Conservation (phyloP, 2,113 vertebrate genomes). For the Corvus cornix region DNA sequence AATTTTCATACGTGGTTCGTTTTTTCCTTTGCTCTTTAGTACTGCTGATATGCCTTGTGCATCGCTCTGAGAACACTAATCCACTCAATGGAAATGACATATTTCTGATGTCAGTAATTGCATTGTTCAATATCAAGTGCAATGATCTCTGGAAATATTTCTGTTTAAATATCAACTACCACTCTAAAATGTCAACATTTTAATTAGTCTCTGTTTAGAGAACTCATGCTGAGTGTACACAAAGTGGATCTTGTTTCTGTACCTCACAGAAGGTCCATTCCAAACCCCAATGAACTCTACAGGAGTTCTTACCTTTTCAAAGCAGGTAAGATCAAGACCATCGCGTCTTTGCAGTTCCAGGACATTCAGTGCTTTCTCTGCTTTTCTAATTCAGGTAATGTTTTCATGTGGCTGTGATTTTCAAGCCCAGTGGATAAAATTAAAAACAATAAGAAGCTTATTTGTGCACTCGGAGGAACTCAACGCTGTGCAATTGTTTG, state of each 20-base stretch:
- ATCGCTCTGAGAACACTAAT: not conserved
- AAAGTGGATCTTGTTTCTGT: not conserved
- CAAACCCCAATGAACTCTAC: not conserved
- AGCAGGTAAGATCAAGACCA: not conserved
- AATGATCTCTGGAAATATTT: slow-evolving; percentile 12
- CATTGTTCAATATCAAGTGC: not conserved
- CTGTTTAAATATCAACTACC: not conserved
- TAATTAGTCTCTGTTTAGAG: not conserved
- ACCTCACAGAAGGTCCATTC: not conserved
- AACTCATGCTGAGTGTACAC: not conserved
- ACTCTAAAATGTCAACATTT: slow-evolving; percentile 1
- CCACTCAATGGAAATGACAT: not conserved
- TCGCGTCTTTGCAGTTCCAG: not conserved
- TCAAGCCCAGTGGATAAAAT: not conserved
- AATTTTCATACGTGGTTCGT: fast-evolving
- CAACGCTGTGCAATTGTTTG: not conserved
- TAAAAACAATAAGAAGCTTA: not conserved
- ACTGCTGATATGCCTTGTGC: not conserved
- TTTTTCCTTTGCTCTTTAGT: not conserved
- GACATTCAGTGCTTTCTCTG: not conserved
- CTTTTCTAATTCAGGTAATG: not conserved
- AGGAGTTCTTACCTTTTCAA: not conserved
- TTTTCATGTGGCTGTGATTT: not conserved
- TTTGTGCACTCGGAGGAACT: not conserved
- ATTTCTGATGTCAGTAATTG: not conserved